Evolutionary conservation across 2,888 invertebrate genomes (phyloP), one percentile per base, ranked within the genome.

Genomic region (Sinodicranocentrus sp.): DNA sequence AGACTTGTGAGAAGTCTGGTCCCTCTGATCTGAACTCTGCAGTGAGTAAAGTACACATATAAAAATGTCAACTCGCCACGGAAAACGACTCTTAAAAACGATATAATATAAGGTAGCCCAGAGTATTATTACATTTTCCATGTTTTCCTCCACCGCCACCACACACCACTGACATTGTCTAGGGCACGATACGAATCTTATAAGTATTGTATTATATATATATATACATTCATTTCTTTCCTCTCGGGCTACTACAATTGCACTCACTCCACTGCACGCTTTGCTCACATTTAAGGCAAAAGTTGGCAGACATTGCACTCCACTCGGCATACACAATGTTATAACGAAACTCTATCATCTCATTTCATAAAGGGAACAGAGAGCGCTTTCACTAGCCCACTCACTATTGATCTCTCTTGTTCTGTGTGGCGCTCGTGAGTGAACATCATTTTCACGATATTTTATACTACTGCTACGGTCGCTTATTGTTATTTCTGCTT

Each of bases 401-500:
- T 23, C 54, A 57, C 57, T 57, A 57, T 57, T 57, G 57, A 57
- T 57, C 57, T 57, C 25, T 48, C 48, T 48, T 48, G 2, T 48
- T 6, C n/a, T 48, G 10, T 48, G 10, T 48, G 5, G 15, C 15
- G 48, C 48, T 48, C 48, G 48, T 48, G 48, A 48, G 48, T 48
- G 48, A 48, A 48, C 48, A 33, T 33, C 33, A 33, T 33, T n/a
- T n/a, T n/a, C n/a, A n/a, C n/a, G n/a, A n/a, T n/a, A n/a, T n/a
- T 33, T 33, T 10, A 33, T 33, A 10, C 3, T 33, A 33, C 10
- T 33, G 3, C 3, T 33, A 33, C 10, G 33, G 33, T 33, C 33
- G 33, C 33, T 33, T 33, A 33, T 33, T 33, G 33, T 33, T 33
- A 33, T 10, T 33, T 33, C 10, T 10, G 5, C 10, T n/a, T n/a